phyloP scores from a whole-genome alignment of 2,888 invertebrate species.

The Pandemis corylana region DNA sequence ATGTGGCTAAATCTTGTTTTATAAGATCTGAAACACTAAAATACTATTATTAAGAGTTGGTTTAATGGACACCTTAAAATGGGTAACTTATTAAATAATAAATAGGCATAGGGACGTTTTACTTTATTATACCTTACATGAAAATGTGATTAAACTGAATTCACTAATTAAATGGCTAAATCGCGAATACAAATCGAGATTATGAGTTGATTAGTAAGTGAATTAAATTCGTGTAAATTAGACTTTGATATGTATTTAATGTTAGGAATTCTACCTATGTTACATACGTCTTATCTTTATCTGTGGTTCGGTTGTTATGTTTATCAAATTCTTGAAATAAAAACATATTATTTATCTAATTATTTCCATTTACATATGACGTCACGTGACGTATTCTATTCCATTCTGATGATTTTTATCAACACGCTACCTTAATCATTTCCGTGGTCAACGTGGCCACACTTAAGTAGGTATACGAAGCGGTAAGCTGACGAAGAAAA shows the following conservation, averaged over 20 bases:
- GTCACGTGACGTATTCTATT: neutral
- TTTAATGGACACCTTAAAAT: neutral
- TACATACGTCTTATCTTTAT: neutral
- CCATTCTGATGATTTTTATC: neutral
- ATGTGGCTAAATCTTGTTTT: neutral
- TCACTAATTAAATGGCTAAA: too few relatives aligned
- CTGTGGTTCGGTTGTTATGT: neutral
- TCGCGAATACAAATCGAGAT: too few relatives aligned
- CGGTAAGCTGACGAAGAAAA: too few relatives aligned
- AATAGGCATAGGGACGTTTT: neutral
- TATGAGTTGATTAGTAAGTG: too few relatives aligned
- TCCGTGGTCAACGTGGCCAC: neutral
- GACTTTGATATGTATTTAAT: neutral
- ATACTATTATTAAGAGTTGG: neutral
- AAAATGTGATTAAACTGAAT: neutral
- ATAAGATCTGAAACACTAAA: neutral
- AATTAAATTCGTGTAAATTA: neutral
- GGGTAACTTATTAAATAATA: constrained; percentile 1
- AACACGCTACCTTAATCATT: neutral
- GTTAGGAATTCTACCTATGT: neutral
- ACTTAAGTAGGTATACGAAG: neutral
- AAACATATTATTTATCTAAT: neutral
- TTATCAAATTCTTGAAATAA: neutral
- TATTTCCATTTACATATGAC: neutral
- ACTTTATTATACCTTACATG: neutral